Percentiles rank a stretch among this genome's conserved stretches.
Conservation (phyloP, 2,888 invertebrate genomes). For the Heliconius charithonia region DNA sequence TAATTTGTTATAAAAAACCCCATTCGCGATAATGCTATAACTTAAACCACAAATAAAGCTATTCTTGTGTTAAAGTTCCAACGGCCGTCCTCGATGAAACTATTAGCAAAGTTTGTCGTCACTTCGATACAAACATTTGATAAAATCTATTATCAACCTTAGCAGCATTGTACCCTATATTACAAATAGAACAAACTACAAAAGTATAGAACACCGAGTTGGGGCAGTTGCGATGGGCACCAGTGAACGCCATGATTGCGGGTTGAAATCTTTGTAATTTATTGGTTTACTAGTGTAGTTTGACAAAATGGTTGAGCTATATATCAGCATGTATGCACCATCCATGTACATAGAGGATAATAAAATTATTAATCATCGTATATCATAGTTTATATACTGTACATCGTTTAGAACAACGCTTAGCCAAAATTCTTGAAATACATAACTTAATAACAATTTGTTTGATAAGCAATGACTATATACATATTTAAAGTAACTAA, state of each 20-base stretch:
- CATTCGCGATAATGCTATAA: constrained; percentile 7
- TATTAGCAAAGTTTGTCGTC: constrained; percentile 41
- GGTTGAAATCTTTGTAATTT: background rate
- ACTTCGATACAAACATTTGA: constrained; percentile 27
- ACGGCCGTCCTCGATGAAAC: constrained; percentile 43
- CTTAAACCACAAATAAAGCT: constrained; percentile 23
- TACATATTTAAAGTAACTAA: no score
- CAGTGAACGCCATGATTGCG: background rate
- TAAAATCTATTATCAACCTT: constrained; percentile 24
- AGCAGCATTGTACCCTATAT: background rate
- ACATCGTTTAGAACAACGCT: no score
- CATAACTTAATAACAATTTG: no score
- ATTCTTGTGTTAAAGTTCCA: constrained; percentile 45
- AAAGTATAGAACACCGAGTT: background rate
- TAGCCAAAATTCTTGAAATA: no score
- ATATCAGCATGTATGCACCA: no score
- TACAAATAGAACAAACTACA: background rate
- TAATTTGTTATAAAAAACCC: background rate
- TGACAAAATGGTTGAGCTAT: no score
- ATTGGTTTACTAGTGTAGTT: no score
- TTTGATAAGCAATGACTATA: no score
- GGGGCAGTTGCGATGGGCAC: background rate
- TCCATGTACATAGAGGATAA: no score
- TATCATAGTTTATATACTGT: no score
- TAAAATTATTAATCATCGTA: no score